phyloP scores from a whole-genome alignment of 1,140 invertebrate genomes.

The Zaprionus camerounensis region DNA sequence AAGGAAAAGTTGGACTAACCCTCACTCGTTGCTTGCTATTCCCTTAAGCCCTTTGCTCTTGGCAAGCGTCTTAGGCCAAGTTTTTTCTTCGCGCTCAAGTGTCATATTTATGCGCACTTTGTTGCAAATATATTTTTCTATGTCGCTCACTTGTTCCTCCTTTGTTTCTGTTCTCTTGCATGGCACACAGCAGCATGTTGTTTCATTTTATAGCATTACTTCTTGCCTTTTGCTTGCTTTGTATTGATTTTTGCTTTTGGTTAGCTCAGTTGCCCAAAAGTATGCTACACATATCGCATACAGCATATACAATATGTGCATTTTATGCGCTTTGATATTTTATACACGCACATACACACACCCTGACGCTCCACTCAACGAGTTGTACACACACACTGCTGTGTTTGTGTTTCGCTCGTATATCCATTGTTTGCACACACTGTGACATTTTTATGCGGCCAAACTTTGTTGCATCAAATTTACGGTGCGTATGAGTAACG shows the following conservation, averaged over 20 bases:
- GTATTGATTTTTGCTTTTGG: conserved; percentile 67
- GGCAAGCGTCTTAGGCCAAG: conserved; percentile 22
- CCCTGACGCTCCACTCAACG: conserved; percentile 34
- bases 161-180: conserved; percentile 12
- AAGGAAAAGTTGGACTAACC: background rate
- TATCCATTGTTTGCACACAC: conserved; percentile 74
- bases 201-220: conserved; percentile 47
- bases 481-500: conserved; percentile 81
- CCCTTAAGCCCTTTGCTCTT: conserved; percentile 19
- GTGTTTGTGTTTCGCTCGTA: conserved; percentile 18
- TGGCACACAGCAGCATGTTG: conserved; percentile 30
- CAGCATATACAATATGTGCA: conserved; percentile 63
- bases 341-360: conserved; percentile 47
- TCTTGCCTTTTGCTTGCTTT: conserved; percentile 29
- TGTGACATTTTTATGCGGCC: conserved; percentile 78
- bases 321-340: conserved; percentile 76
- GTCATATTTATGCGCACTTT: conserved; percentile 53
- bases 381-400: conserved; percentile 46
- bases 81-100: conserved; percentile 27
- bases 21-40: background rate
- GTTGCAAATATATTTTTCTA: conserved; percentile 47
- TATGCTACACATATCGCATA: conserved; percentile 52
- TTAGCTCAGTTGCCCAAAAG: conserved; percentile 45
- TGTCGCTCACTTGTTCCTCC: conserved; percentile 25
- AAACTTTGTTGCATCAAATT: conserved; percentile 82